Evolutionary conservation across 2,113 vertebrate genomes (phyloP).

Genomic region (Podarcis cretensis): DNA sequence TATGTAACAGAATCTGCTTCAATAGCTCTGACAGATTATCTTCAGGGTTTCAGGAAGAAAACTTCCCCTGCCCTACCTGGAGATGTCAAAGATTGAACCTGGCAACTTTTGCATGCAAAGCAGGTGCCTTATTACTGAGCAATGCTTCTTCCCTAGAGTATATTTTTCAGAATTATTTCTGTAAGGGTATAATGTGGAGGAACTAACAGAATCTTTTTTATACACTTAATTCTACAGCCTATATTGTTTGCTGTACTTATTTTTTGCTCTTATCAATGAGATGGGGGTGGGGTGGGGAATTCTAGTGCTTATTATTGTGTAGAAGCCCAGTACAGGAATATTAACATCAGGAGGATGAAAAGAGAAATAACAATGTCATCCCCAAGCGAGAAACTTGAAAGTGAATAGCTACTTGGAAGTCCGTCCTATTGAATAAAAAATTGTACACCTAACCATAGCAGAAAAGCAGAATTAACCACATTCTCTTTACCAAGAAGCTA

Average conservation of each 20-base stretch:
- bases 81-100: too few relatives aligned
- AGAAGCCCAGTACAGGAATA: slow-evolving; percentile 31
- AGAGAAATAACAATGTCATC: slow-evolving; percentile 3
- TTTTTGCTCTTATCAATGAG: not conserved
- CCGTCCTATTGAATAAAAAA: slow-evolving; percentile 30
- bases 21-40: not conserved
- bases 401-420: slow-evolving; percentile 15
- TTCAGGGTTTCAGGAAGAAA: not conserved
- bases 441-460: slow-evolving; percentile 35
- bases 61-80: too few relatives aligned
- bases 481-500: slow-evolving; percentile 36
- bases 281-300: too few relatives aligned
- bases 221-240: not conserved
- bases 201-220: not conserved
- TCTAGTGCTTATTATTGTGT: slow-evolving; percentile 6
- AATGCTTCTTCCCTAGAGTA: too few relatives aligned
- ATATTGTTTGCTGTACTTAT: not conserved
- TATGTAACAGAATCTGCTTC: not conserved
- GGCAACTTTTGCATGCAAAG: too few relatives aligned
- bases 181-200: not conserved
- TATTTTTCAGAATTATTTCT: not conserved
- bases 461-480: slow-evolving; percentile 43
- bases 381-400: slow-evolving; percentile 41
- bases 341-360: slow-evolving; percentile 14
- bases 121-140: too few relatives aligned